Percentiles rank a stretch among this genome's conserved stretches.
Conservation (phyloP, 2,113 vertebrate species). For the Crotalus tigris region DNA sequence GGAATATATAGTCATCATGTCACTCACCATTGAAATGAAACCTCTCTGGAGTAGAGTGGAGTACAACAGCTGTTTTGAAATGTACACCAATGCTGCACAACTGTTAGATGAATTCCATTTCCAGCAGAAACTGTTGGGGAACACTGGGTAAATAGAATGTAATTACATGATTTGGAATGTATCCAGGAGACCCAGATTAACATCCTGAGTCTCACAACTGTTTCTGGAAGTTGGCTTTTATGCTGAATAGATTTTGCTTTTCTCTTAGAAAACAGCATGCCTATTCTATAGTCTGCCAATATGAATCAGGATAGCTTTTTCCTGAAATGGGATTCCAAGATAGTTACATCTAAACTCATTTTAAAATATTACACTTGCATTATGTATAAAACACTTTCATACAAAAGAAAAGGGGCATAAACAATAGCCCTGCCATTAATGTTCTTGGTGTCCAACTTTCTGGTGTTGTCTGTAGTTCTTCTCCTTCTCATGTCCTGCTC, state of each 20-base stretch:
- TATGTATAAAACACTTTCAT: not conserved
- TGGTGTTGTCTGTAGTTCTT: not conserved
- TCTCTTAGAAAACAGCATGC: conserved; percentile 5
- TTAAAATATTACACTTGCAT: not conserved
- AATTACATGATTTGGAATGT: conserved; percentile 5
- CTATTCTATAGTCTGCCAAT: not conserved
- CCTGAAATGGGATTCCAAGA: not conserved
- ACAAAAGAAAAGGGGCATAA: not conserved
- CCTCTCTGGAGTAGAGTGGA: conserved; percentile 15
- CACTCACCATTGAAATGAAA: conserved; percentile 33
- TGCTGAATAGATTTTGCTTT: not conserved
- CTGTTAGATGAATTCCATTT: conserved; percentile 14
- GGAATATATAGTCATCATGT: conserved; percentile 36
- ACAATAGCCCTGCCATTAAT: not conserved
- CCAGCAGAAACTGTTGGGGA: not conserved
- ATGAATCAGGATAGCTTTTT: not conserved
- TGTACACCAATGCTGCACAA: not conserved
- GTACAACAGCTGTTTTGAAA: conserved; percentile 4
- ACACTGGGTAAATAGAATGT: conserved; percentile 12
- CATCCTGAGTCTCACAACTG: not conserved
- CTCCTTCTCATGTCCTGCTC: not conserved
- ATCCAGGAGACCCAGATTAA: not conserved
- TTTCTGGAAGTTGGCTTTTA: conserved; percentile 8
- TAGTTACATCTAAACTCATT: not conserved
- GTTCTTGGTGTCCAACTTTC: not conserved